phyloP scores from a whole-genome alignment of 2,888 invertebrate species.

The Rotaria socialis region DNA sequence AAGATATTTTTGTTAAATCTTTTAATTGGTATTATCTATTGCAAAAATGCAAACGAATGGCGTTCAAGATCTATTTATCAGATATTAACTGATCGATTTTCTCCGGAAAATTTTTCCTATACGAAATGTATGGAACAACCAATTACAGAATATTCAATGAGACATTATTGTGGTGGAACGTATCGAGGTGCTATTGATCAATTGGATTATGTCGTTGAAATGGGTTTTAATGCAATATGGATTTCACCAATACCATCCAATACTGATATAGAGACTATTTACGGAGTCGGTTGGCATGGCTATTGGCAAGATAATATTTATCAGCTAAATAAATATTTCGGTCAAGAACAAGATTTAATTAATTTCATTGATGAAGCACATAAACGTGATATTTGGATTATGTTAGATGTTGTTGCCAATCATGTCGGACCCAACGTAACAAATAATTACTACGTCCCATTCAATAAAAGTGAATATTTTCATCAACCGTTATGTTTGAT shows the following conservation, averaged over 20 bases:
- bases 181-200: constrained; percentile 48
- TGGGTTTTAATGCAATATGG: constrained; percentile 51
- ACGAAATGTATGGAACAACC: constrained; percentile 19
- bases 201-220: constrained; percentile 49
- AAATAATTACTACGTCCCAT: constrained; percentile 48
- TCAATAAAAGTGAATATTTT: constrained; percentile 49
- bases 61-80: constrained; percentile 42
- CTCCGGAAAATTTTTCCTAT: not conserved
- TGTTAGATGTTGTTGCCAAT: constrained; percentile 51
- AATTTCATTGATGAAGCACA: constrained; percentile 49
- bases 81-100: constrained; percentile 50
- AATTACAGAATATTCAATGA: constrained; percentile 47
- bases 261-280: constrained; percentile 39
- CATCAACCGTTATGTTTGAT: constrained; percentile 49
- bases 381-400: constrained; percentile 50
- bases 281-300: constrained; percentile 49
- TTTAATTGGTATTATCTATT: not conserved
- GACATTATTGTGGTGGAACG: constrained; percentile 50
- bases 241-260: constrained; percentile 50
- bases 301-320: constrained; percentile 50
- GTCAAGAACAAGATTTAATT: constrained; percentile 49
- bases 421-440: constrained; percentile 49
- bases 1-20: not conserved
- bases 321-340: constrained; percentile 49
- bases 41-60: constrained; percentile 43